Conservation (phyloP, 2,888 invertebrate genomes). For the Drosophila sordidula region DNA sequence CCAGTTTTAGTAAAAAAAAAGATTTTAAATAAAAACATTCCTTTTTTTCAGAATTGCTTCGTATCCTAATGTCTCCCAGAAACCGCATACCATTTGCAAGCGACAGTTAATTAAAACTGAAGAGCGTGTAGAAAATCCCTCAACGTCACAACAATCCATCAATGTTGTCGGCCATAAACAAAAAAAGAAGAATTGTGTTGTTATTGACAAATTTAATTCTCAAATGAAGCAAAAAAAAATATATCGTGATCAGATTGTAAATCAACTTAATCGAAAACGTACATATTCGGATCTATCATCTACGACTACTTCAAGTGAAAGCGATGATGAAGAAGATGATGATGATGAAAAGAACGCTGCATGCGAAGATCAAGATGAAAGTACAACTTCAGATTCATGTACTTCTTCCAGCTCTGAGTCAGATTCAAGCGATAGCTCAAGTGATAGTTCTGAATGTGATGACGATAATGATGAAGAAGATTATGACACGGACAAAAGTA, state of each 20-base stretch:
- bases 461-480: conserved; percentile 83
- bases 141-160: conserved; percentile 66
- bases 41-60: conserved; percentile 36
- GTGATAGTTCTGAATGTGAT: conserved; percentile 83
- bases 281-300: conserved; percentile 84
- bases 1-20: neutral
- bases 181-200: conserved; percentile 35
- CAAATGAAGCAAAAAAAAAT: conserved; percentile 55
- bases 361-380: conserved; percentile 82
- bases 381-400: conserved; percentile 82
- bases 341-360: conserved; percentile 74
- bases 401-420: conserved; percentile 83
- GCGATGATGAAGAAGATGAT: conserved; percentile 83
- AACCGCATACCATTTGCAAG: conserved; percentile 50
- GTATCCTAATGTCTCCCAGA: conserved; percentile 33
- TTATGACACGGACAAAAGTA: conserved; percentile 80
- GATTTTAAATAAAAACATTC: neutral
- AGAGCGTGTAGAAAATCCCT: conserved; percentile 61
- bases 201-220: conserved; percentile 21
- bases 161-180: conserved; percentile 39
- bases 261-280: conserved; percentile 65
- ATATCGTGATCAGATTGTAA: conserved; percentile 54
- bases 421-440: conserved; percentile 84
- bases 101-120: conserved; percentile 69
- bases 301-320: conserved; percentile 83